phyloP scores from a whole-genome alignment of 2,888 invertebrate genomes.

The Orthosia incerta region DNA sequence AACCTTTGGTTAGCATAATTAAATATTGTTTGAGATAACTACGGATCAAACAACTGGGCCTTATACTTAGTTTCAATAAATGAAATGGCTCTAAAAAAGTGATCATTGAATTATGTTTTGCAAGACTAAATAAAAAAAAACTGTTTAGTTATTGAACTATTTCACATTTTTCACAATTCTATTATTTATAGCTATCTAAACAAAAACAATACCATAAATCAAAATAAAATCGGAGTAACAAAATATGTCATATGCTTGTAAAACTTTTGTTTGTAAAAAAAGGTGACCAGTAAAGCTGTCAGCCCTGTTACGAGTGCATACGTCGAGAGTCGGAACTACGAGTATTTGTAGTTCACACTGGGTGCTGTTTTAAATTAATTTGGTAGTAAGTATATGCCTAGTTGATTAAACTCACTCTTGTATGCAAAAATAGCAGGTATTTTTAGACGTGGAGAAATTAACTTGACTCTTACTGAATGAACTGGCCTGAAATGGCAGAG shows the following conservation, averaged over 20 bases:
- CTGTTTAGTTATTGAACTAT: no score
- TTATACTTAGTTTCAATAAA: no score
- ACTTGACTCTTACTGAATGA: no score
- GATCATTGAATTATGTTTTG: no score
- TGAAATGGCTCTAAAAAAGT: no score
- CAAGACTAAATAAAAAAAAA: no score
- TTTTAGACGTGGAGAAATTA: no score
- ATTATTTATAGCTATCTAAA: neutral
- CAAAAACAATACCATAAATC: slow-evolving; percentile 8
- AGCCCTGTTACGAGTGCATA: slow-evolving; percentile 38
- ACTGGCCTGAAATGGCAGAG: no score
- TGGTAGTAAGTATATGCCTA: neutral
- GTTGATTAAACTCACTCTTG: neutral
- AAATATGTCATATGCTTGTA: slow-evolving; percentile 8
- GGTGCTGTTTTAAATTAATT: slow-evolving; percentile 26
- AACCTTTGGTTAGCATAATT: no score
- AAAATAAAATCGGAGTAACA: slow-evolving; percentile 7
- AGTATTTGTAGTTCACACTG: slow-evolving; percentile 47
- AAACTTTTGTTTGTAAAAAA: slow-evolving; percentile 32
- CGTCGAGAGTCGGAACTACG: slow-evolving; percentile 28
- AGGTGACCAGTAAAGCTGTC: slow-evolving; percentile 6
- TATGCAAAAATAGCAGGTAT: no score
- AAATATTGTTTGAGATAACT: no score
- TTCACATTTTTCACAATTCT: neutral
- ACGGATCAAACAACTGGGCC: no score